A percentile compares a stretch with the other conserved stretches of the same genome.
Conservation (phyloP, 2,888 invertebrate genomes). For the Hypercompe scribonia region DNA sequence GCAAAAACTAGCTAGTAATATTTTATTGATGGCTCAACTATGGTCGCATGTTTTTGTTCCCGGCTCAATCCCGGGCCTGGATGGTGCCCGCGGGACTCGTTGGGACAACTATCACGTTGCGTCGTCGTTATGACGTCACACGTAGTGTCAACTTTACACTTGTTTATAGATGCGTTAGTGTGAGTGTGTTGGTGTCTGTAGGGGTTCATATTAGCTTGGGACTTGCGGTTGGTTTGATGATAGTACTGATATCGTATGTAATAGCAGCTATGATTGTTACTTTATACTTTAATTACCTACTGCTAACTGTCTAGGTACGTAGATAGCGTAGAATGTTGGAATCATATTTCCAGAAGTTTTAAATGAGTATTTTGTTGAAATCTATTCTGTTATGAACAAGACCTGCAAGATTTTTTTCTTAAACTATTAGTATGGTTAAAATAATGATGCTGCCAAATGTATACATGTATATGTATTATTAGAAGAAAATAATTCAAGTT, state of each 20-base stretch:
- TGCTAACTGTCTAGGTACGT: neutral
- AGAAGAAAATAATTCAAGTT: too few species aligned
- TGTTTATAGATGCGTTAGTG: constrained; percentile 18
- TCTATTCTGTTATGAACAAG: neutral
- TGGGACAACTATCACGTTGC: constrained; percentile 50
- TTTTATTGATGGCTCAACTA: constrained; percentile 50
- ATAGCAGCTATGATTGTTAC: neutral
- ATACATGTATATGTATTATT: too few species aligned
- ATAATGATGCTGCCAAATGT: too few species aligned
- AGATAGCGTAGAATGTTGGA: neutral
- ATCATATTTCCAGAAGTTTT: neutral
- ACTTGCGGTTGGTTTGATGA: neutral
- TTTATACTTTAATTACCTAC: neutral
- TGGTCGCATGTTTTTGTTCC: constrained; percentile 36
- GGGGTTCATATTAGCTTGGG: neutral
- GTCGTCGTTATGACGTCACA: constrained; percentile 52
- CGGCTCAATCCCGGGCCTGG: constrained; percentile 36
- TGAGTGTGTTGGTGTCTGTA: neutral
- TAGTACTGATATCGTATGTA: neutral
- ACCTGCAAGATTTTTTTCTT: too few species aligned
- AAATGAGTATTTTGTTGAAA: neutral
- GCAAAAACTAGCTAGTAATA: constrained; percentile 42
- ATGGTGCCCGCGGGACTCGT: constrained; percentile 46
- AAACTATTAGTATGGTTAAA: too few species aligned
- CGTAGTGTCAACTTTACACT: constrained; percentile 34